phyloP scores from a whole-genome alignment of 2,797 vertebrate species.

The Serranus cabrilla region DNA sequence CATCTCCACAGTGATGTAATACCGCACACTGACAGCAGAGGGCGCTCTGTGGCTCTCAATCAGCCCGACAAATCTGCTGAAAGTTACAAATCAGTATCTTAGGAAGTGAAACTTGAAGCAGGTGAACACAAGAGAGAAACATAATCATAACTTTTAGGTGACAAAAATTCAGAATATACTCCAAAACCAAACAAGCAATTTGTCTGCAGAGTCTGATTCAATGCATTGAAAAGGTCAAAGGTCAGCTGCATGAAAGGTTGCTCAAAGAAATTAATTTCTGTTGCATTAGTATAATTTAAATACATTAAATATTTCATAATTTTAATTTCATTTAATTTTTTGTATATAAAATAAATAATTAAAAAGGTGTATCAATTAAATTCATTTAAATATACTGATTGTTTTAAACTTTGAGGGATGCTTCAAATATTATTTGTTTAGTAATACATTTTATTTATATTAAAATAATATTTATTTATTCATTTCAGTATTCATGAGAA shows the following conservation, averaged over 20 bases:
- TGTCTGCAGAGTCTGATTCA: background rate
- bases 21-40: constrained; percentile 43
- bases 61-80: background rate
- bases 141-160: background rate
- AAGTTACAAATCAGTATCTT: background rate
- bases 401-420: too few species aligned
- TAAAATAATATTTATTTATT: too few species aligned
- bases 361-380: too few species aligned
- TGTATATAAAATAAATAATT: too few species aligned
- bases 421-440: too few species aligned
- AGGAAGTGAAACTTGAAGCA: background rate
- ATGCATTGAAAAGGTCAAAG: background rate
- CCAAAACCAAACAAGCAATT: background rate
- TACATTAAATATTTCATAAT: too few species aligned
- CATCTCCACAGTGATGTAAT: background rate
- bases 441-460: too few species aligned
- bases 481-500: too few species aligned
- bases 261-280: background rate
- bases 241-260: background rate
- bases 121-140: background rate
- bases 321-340: too few species aligned
- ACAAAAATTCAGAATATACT: background rate
- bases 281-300: background rate
- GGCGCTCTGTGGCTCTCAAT: constrained; percentile 37
- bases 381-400: too few species aligned